Evolutionary conservation across 53 echinoderm and acorn worm species (phyloP), one percentile per base, ranked within the genome.

Genomic region (Actinopyga echinites): DNA sequence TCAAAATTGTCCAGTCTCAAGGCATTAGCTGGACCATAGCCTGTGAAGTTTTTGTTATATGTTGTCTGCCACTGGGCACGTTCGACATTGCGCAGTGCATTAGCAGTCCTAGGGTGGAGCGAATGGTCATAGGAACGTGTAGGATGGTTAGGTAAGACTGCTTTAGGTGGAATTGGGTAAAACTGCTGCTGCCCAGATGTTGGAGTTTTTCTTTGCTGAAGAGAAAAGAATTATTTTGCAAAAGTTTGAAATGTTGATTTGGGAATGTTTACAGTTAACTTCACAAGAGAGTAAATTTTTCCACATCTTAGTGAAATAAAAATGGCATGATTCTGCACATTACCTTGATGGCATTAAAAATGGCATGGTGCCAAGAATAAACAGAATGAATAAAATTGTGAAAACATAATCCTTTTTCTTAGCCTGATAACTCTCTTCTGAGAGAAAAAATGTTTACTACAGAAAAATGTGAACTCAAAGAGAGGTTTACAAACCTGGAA

Each of bases 51-150:
- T 58, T 88, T 94, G 64, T 69, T 74, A 79, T 97, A 97, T 10
- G 97, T 97, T 21, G 93, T 97, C 31, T 80, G 83, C 97, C 97
- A 97, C 87, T 97, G 97, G 8, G 97, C 92, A 0, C 97, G 87
- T 52, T 97, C 97, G 6, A 97, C 93, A 82, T 94, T 97, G 28
- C 94, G 90, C 42, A 97, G 87, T 57, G 94, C 97, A 69, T 94
- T 97, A 42, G 97, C 94, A 28, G 94, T 94, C 10, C 86, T 85
- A 20, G 94, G 93, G 65, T 94, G 86, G 62, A 97, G 61, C 25
- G 92, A 82, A 87, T 90, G 82, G 69, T 97, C 97, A 2, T 92
- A 89, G 22, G 88, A 83, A 30, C 97, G 81, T 6, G 97, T 89
- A 69, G 93, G 92, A 83, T 97, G 97, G 87, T 92, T 90, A 1